Percentiles rank a stretch among this genome's conserved stretches.
Conservation (phyloP, 2,113 vertebrate species). For the Stegastes partitus region DNA sequence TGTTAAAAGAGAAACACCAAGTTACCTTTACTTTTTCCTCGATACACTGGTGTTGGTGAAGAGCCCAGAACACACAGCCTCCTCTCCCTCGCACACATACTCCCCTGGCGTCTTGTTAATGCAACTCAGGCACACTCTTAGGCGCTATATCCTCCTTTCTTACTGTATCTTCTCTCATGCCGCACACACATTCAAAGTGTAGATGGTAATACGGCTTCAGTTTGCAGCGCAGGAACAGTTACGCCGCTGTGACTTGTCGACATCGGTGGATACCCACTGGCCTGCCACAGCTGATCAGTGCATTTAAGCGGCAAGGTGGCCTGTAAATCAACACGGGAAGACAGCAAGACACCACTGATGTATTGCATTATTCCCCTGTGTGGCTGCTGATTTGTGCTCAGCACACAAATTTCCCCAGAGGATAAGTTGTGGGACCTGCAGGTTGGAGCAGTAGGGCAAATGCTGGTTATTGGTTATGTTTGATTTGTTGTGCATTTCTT, state of each 20-base stretch:
- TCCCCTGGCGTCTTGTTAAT: slow-evolving; percentile 64
- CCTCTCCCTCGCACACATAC: slow-evolving; percentile 12
- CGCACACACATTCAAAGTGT: slow-evolving; percentile 15
- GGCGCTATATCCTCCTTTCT: slow-evolving; percentile 5
- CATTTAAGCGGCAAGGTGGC: slow-evolving; percentile 4
- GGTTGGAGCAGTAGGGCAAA: background rate
- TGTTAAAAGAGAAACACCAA: slow-evolving; percentile 3
- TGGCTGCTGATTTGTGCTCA: slow-evolving; percentile 3
- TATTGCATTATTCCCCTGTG: slow-evolving; percentile 12
- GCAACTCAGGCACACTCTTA: slow-evolving; percentile 26
- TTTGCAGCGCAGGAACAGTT: background rate
- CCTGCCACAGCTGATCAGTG: slow-evolving; percentile 32
- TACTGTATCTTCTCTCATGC: background rate
- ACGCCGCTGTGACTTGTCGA: slow-evolving; percentile 33
- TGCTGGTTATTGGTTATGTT: background rate
- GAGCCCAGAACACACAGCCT: slow-evolving; percentile 9
- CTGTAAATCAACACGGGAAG: slow-evolving; percentile 27
- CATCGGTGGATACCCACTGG: slow-evolving; percentile 31
- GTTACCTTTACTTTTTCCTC: slow-evolving; percentile 14
- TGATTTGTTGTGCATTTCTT: background rate
- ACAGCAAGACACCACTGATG: background rate
- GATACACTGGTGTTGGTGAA: background rate
- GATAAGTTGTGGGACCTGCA: slow-evolving; percentile 6
- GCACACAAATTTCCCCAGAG: slow-evolving; percentile 46
- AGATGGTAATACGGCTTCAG: background rate